Conservation (phyloP, 2,113 vertebrate species). For the Saguinus imperator region DNA sequence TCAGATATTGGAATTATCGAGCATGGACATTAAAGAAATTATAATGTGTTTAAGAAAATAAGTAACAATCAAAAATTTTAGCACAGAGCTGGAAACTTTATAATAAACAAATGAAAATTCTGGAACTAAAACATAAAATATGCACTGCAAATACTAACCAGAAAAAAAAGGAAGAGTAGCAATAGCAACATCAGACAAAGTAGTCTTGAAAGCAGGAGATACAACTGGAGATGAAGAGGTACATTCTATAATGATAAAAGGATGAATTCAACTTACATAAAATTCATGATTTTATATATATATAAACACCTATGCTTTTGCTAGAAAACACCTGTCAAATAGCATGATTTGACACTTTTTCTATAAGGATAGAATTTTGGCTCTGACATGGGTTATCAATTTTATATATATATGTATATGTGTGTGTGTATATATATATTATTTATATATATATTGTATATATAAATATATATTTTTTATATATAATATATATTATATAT, state of each 20-base stretch:
- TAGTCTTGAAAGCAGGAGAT: not conserved
- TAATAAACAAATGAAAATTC: not conserved
- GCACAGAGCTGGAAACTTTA: not conserved
- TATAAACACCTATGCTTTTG: not conserved
- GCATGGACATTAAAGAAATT: not conserved
- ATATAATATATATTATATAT: too few relatives aligned
- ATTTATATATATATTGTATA: too few relatives aligned
- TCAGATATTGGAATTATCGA: slow-evolving; percentile 14
- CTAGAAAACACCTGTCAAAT: not conserved
- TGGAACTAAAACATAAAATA: not conserved
- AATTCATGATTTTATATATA: not conserved
- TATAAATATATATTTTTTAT: too few relatives aligned
- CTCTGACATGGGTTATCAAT: not conserved
- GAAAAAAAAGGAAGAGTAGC: not conserved
- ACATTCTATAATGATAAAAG: not conserved
- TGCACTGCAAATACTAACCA: not conserved
- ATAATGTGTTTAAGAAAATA: not conserved
- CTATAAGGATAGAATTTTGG: not conserved
- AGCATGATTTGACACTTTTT: not conserved
- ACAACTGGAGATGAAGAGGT: not conserved
- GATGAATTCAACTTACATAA: not conserved
- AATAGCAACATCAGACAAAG: not conserved
- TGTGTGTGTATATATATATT: not conserved
- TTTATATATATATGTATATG: not conserved
- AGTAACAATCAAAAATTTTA: not conserved